Base-by-base conservation (phyloP, 1,140 invertebrate genomes). In the Drosophila ercepeae region DNA sequence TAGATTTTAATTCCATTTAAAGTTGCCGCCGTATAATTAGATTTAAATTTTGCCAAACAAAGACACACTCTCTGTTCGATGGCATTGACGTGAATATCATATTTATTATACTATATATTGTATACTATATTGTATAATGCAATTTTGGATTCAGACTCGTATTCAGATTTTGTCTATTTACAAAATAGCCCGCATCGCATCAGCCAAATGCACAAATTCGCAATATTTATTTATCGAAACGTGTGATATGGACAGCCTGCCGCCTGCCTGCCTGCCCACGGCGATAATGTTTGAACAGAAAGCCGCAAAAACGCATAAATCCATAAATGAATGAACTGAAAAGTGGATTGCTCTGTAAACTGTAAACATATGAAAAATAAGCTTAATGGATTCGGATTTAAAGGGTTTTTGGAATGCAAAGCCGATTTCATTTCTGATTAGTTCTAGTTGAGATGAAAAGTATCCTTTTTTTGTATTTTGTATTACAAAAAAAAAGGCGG, bases 91-190 rank as follows among this genome's bases (percentile, higher is more conserved):
- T 16, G 21, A 27, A 45, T 34, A 34, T 44, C 19, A 45, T 25
- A 58, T 48, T 60, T 11, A 32, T n/a, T n/a, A n/a, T n/a, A n/a
- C n/a, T n/a, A n/a, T n/a, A n/a, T n/a, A n/a, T n/a, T n/a, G n/a
- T n/a, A n/a, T n/a, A n/a, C n/a, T n/a, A n/a, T n/a, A n/a, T 32
- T 64, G 9, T 46, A 64, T 64, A 60, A 64, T 64, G 59, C 25
- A 27, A 39, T 60, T 5, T n/a, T 14, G 6, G 4, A 27, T n/a
- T n/a, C n/a, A n/a, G n/a, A n/a, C n/a, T n/a, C n/a, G n/a, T n/a
- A n/a, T n/a, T n/a, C n/a, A n/a, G n/a, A n/a, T 60, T 60, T 46
- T n/a, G 27, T 21, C 41, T 21, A 29, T 44, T 42, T 29, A 29
- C 52, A 25, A 9, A 42, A 2, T 7, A 14, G 36, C 36, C 41